Percentiles rank a stretch among this genome's conserved stretches.
These are phyloP conservation scores for Hassar affinis DNA, from an alignment of 2,113 vertebrate species.

Conservation along the genomic window DNA sequence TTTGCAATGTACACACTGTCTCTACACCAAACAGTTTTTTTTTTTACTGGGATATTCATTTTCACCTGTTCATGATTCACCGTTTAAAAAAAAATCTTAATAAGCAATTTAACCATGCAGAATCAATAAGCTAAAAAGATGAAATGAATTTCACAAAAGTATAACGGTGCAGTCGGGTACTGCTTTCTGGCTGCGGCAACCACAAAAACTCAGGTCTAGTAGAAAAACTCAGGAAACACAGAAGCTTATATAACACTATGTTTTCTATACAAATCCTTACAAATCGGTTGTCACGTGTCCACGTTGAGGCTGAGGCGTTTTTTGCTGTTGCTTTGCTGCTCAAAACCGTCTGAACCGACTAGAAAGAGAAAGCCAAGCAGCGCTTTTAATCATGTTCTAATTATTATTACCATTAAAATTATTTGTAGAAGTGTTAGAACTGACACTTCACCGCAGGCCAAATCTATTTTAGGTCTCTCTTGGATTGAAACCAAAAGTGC, in stretches of 20 bases:
- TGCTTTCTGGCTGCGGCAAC: background rate
- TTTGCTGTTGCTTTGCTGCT: background rate
- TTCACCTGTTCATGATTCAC: background rate
- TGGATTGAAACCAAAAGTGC: background rate
- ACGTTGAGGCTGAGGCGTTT: background rate
- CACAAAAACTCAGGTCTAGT: background rate
- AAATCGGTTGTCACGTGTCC: background rate
- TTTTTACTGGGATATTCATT: background rate
- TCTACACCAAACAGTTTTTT: slow-evolving; percentile 17
- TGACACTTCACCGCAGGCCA: background rate
- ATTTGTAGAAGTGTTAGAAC: background rate
- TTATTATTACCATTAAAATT: background rate
- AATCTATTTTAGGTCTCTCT: background rate
- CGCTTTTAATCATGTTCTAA: background rate
- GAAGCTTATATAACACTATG: background rate
- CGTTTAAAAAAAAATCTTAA: background rate
- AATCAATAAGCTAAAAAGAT: background rate
- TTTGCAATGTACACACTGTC: background rate
- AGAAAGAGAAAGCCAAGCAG: background rate
- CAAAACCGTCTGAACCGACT: background rate
- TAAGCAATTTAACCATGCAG: background rate
- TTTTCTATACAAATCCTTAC: background rate
- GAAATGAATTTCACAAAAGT: background rate
- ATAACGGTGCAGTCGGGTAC: background rate
- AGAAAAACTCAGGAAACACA: background rate